Evolutionary conservation across 1,140 invertebrate genomes (phyloP), one percentile per base, ranked within the genome.

Genomic region (Trichonephila inaurata): DNA sequence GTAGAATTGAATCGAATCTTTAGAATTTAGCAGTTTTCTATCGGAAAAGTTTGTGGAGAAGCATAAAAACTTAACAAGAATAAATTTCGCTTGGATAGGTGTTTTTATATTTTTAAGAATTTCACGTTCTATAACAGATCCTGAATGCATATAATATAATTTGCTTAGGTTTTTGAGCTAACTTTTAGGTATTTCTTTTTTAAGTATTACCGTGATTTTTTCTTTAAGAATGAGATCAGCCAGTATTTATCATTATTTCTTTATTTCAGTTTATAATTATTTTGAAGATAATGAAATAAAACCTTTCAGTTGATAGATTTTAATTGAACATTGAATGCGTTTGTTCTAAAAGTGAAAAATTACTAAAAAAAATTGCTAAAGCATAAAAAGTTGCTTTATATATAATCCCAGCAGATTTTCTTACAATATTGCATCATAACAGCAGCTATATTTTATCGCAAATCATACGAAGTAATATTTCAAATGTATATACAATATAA

Each of bases 1-100:
- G 18, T 51, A n/a, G 81, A 28, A 77, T 77, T 28, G 72, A 77
- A 77, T 77, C 21, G 72, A 83, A 51, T 83, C 3, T n/a, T 83
- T 51, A n/a, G 21, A 58, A 83, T 83, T 58, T 58, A 83, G 44
- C 81, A 83, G 40, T 83, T 83, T 83, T 83, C 81, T 83, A n/a
- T 83, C 19, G 81, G 69, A 77, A 77, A 83, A n/a, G 0, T 83
- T 44, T 83, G 44, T 12, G 19, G 44, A 83, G 4, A 14, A 3
- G 44, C 7, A 51, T 51, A 51, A 83, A 83, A 83, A 24, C 81
- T 82, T 69, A 77, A 77, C 24, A 72, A 72, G 24, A 72, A 72
- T 7, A 72, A 33, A 77, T 77, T 77, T 33, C 14, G 69, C 69
- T 77, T 77, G 2, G 24, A 12, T 24, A 33, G 10, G 69, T 33